Base-by-base conservation (phyloP, 1,140 invertebrate genomes). In the Listronotus oregonensis region DNA sequence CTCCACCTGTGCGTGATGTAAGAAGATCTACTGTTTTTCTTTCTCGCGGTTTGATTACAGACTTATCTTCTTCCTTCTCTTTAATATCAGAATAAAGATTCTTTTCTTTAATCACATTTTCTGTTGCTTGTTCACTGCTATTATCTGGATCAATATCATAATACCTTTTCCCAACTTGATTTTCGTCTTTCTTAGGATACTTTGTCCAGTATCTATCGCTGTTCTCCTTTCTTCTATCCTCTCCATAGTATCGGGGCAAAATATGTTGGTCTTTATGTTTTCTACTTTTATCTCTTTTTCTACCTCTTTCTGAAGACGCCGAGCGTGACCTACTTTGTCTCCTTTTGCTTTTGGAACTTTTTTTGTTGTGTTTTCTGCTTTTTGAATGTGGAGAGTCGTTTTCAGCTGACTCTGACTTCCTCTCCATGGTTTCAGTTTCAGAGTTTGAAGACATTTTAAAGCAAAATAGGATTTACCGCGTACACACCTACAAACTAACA, bases 1-100 rank as follows among this genome's bases (percentile, higher is more conserved):
- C 96, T 58, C 97, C 96, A 44, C 96, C 96, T 32, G 96, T 97
- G 76, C 87, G 86, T 0, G 92, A 92, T 12, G 92, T 93, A 3
- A 97, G 71, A 44, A 90, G 78, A 76, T 94, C 91, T 0, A 88
- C 85, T 3, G 84, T 85, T 73, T 87, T 87, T 40, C 83, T 84
- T 70, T 84, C 68, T 50, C 64, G 43, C 21, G 68, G 70, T 65
- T 68, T 70, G 5, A 64, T 61, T 15, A 65, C 27, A 12, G 65
- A 56, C 51, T 70, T 61, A 39, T 70, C 69, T 2, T 34, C 51
- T 49, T 62, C 27, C n/a, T 49, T 50, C 7, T 46, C 59, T 34
- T 57, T 11, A 42, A 59, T 50, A 61, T 63, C 12, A 5, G 34
- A 1, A 10, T 10, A 1, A 37, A 10, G 71, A 59, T n/a, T 11